Percentiles rank a stretch among this genome's conserved stretches.
Conservation (phyloP, 1,140 invertebrate species). For the Harlomillsia oculata region DNA sequence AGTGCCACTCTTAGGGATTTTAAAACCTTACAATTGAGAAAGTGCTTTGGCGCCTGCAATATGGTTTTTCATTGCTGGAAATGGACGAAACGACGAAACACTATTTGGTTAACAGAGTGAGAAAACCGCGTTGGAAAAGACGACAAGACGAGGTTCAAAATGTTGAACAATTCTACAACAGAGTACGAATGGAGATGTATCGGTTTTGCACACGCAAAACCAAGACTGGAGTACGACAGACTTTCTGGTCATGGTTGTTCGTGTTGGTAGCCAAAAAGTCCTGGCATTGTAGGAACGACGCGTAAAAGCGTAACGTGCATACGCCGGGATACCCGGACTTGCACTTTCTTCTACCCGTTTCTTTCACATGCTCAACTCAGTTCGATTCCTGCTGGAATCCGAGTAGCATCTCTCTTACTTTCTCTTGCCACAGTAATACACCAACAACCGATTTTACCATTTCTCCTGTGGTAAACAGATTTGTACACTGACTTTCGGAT, state of each 20-base stretch:
- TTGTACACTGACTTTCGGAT: background rate
- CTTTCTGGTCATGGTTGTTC: background rate
- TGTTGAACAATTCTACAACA: background rate
- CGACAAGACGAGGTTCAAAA: background rate
- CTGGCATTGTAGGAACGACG: background rate
- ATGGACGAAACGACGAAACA: background rate
- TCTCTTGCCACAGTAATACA: too few relatives aligned
- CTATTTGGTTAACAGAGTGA: background rate
- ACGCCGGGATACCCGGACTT: background rate
- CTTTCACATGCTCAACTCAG: background rate
- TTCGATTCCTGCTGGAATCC: slow-evolving; percentile 13
- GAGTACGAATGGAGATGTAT: background rate
- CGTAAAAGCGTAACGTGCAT: background rate
- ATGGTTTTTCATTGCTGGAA: background rate
- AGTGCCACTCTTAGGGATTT: background rate
- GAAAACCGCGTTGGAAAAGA: background rate
- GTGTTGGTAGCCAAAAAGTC: background rate
- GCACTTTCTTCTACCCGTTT: slow-evolving; percentile 1
- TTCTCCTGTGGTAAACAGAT: background rate
- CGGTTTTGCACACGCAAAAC: background rate
- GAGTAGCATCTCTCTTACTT: slow-evolving; percentile 7
- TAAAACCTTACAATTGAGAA: background rate
- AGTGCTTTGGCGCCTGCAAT: background rate
- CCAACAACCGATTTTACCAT: background rate
- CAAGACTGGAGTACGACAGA: background rate